Conservation (phyloP, 1,140 invertebrate species). For the Steinernema feltiae region DNA sequence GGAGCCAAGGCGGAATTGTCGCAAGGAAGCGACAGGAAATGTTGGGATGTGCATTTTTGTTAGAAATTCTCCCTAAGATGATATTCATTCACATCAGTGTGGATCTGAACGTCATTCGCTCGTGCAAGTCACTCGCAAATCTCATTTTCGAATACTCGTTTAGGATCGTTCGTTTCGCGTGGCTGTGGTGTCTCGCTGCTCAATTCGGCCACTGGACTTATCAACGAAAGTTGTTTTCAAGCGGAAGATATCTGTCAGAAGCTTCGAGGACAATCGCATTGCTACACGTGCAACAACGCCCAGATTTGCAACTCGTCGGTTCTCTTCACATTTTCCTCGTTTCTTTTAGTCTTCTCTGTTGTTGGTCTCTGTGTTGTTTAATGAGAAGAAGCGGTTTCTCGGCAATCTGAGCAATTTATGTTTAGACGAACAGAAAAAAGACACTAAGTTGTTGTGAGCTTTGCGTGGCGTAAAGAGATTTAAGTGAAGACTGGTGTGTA, state of each 20-base stretch:
- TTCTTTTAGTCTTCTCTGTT: background rate
- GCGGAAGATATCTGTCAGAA: constrained; percentile 23
- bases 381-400: background rate
- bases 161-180: constrained; percentile 24
- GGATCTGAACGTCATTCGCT: no score
- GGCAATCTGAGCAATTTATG: constrained; percentile 20
- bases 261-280: constrained; percentile 18
- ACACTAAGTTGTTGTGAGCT: background rate
- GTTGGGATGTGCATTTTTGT: no score
- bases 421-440: background rate
- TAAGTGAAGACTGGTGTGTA: background rate
- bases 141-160: background rate
- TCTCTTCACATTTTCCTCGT: constrained; percentile 12
- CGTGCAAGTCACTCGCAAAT: no score
- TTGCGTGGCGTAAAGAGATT: background rate
- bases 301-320: constrained; percentile 31
- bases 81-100: no score
- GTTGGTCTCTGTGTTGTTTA: background rate
- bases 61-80: no score
- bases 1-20: no score
- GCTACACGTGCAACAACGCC: constrained; percentile 25
- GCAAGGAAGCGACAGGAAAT: no score
- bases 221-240: constrained; percentile 30
- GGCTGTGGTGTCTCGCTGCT: constrained; percentile 26
- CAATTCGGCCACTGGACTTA: constrained; percentile 22